phyloP scores from a whole-genome alignment of 2,797 vertebrate species.

The Macrochelys suwanniensis region DNA sequence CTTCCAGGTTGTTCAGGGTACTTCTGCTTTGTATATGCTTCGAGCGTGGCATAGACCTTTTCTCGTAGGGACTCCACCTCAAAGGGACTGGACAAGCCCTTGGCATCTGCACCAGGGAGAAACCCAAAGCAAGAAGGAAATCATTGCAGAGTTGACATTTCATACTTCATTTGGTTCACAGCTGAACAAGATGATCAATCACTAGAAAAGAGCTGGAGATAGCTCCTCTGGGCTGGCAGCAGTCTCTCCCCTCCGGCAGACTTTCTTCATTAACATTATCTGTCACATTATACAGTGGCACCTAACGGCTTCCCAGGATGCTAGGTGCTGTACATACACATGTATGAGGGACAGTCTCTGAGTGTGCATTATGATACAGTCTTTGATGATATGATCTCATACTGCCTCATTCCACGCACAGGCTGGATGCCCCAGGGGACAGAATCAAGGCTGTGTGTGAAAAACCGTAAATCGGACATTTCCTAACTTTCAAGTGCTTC shows the following conservation, averaged over 20 bases:
- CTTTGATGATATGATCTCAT: not conserved
- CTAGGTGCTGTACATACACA: not conserved
- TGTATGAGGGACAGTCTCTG: not conserved
- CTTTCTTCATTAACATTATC: not conserved
- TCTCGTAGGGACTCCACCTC: slow-evolving; percentile 94
- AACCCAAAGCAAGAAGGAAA: not conserved
- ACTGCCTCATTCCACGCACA: not conserved
- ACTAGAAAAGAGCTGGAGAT: not conserved
- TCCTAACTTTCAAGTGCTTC: not conserved
- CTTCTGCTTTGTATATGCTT: slow-evolving; percentile 97
- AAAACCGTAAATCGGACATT: not conserved
- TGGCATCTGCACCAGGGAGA: slow-evolving; percentile 87
- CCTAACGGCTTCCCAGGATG: not conserved
- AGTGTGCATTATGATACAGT: not conserved
- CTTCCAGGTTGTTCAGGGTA: slow-evolving; percentile 96
- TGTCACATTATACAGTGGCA: not conserved
- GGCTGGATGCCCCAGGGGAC: not conserved
- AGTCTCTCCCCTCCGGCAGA: not conserved
- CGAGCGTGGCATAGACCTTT: slow-evolving; percentile 95
- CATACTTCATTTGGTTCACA: not conserved
- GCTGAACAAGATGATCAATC: not conserved
- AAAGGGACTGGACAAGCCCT: slow-evolving; percentile 92
- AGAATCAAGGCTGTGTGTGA: not conserved
- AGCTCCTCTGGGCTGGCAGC: too few species aligned
- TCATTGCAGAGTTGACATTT: not conserved